A percentile compares a stretch with the other conserved stretches of the same genome.
Conservation (phyloP, 1,140 invertebrate genomes). For the Brachionus manjavacas region DNA sequence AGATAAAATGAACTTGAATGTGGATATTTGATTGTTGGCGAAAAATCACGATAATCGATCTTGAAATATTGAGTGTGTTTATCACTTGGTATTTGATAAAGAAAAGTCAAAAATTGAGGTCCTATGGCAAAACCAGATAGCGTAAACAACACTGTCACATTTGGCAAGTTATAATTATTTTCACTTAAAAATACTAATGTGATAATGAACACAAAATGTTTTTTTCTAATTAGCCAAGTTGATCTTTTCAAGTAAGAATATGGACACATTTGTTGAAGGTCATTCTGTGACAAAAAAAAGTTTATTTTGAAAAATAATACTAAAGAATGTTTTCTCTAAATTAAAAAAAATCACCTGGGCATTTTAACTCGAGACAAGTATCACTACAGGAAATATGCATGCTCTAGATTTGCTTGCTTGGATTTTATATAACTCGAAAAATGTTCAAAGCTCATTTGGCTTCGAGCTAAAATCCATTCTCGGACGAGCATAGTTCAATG, state of each 20-base stretch:
- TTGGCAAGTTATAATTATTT: not conserved
- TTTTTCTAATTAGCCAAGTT: not conserved
- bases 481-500: not conserved
- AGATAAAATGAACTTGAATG: not conserved
- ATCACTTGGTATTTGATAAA: not conserved
- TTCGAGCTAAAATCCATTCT: not conserved
- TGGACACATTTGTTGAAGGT: not conserved
- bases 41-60: not conserved
- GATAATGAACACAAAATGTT: not conserved
- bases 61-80: not conserved
- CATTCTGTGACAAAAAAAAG: not conserved
- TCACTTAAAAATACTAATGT: not conserved
- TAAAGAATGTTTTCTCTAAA: not conserved
- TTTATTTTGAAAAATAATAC: slow-evolving; percentile 31
- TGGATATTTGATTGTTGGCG: not conserved
- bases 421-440: not conserved
- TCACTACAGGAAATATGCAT: not conserved
- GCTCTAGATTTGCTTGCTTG: not conserved
- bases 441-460: not conserved
- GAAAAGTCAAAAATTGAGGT: not conserved
- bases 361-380: not conserved
- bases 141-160: not conserved
- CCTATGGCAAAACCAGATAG: not conserved
- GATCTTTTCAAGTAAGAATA: not conserved
- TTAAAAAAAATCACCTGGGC: slow-evolving; percentile 1